phyloP scores from a whole-genome alignment of 1,140 invertebrate species.

The Tribolium madens region DNA sequence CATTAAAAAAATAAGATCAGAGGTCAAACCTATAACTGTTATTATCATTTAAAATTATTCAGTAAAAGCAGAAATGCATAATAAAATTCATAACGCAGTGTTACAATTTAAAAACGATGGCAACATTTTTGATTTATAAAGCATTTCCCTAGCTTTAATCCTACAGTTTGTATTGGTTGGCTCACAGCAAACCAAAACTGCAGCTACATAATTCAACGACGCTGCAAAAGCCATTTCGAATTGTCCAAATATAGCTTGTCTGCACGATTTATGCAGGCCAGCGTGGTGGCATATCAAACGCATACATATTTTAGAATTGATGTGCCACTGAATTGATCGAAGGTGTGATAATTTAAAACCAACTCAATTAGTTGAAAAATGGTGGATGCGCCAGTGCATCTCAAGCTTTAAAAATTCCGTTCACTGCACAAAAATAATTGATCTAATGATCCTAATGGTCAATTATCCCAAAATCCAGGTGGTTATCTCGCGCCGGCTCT shows the following conservation, averaged over 20 bases:
- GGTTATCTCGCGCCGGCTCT: neutral
- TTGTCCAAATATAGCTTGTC: conserved; percentile 3
- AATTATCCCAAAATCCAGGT: neutral
- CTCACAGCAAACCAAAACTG: neutral
- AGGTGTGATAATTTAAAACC: neutral
- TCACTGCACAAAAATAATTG: neutral
- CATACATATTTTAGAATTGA: conserved; percentile 17
- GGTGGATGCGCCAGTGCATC: conserved; percentile 11
- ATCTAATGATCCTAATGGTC: neutral
- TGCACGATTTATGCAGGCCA: conserved; percentile 7
- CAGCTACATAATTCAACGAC: conserved; percentile 17
- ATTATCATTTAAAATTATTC: neutral
- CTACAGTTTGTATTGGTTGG: neutral
- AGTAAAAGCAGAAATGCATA: too few relatives aligned
- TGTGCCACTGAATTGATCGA: neutral
- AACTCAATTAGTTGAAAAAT: neutral
- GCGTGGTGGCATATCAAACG: conserved; percentile 2
- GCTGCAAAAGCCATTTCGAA: conserved; percentile 20
- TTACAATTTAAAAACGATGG: too few relatives aligned
- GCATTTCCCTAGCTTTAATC: neutral
- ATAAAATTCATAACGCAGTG: neutral
- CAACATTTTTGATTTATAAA: conserved; percentile 4
- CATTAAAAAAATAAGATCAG: too few relatives aligned
- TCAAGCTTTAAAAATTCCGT: too few relatives aligned
- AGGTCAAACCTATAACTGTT: too few relatives aligned